These are phyloP conservation scores for Netelia melanura DNA, from an alignment of 2,888 invertebrate species.

Conservation along the genomic window DNA sequence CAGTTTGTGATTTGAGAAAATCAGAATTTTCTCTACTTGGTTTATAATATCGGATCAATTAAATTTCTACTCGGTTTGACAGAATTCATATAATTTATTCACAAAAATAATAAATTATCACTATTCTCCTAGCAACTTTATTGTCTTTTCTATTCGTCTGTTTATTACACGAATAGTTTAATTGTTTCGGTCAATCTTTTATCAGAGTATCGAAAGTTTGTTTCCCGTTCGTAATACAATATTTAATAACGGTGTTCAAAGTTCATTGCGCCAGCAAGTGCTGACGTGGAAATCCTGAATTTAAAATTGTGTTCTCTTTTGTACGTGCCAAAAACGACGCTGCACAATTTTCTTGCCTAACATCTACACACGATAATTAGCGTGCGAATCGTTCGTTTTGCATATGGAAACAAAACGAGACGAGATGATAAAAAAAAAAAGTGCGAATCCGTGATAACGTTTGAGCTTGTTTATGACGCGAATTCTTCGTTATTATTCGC, in stretches of 20 bases:
- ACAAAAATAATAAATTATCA: no score
- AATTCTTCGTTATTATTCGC: not conserved
- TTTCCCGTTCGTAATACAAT: not conserved
- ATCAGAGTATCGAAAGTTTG: not conserved
- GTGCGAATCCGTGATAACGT: constrained; percentile 21
- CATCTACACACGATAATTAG: not conserved
- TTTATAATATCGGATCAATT: no score
- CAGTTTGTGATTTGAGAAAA: no score
- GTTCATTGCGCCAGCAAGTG: constrained; percentile 34
- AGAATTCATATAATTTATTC: no score
- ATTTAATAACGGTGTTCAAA: constrained; percentile 18
- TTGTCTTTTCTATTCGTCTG: no score
- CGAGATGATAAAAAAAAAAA: not conserved
- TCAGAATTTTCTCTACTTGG: no score
- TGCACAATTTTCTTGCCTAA: constrained; percentile 18
- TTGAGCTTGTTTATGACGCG: constrained; percentile 10
- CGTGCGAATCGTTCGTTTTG: not conserved
- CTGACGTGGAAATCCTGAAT: constrained; percentile 4
- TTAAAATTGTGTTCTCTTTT: constrained; percentile 3
- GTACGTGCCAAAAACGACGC: not conserved
- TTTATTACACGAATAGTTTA: not conserved
- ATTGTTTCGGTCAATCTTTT: not conserved
- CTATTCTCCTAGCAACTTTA: no score
- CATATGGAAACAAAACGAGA: not conserved
- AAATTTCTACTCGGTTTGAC: no score